Evolutionary conservation across 2,888 invertebrate species (phyloP).

Genomic region (Agelastica alni): DNA sequence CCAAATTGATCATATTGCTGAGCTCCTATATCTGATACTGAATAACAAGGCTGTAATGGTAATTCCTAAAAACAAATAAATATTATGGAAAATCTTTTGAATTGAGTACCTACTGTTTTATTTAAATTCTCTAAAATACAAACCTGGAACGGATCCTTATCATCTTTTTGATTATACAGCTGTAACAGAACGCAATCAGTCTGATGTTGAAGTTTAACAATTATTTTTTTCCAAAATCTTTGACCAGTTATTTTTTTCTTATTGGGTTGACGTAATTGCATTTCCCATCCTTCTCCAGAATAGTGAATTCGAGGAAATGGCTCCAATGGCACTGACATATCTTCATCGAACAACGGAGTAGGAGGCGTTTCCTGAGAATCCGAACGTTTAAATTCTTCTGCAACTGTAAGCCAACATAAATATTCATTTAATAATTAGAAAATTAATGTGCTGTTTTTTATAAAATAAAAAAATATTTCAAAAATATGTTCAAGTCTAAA

Average conservation of each 20-base stretch:
- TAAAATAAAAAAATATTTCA: background rate
- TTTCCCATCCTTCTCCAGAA: constrained; percentile 90
- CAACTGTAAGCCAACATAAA: too few species aligned
- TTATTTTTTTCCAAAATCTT: constrained; percentile 96
- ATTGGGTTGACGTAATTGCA: constrained; percentile 93
- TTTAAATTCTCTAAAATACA: too few species aligned
- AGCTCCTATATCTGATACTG: constrained; percentile 90
- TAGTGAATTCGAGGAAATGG: constrained; percentile 83
- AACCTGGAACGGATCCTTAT: constrained; percentile 87
- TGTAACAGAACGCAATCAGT: constrained; percentile 86
- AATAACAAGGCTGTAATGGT: constrained; percentile 92
- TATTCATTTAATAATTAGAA: too few species aligned
- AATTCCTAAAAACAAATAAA: constrained; percentile 78
- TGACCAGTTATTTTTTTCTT: constrained; percentile 96
- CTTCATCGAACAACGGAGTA: constrained; percentile 93
- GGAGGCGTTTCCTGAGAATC: constrained; percentile 82
- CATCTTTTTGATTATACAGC: constrained; percentile 72
- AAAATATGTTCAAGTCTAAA: background rate
- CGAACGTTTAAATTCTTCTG: constrained; percentile 57
- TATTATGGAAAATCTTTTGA: background rate
- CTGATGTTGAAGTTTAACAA: constrained; percentile 75
- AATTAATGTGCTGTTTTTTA: too few species aligned
- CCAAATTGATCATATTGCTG: constrained; percentile 99
- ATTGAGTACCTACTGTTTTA: background rate
- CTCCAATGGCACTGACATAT: constrained; percentile 88